Conservation (phyloP, 2,888 invertebrate species). For the Macaria notata region DNA sequence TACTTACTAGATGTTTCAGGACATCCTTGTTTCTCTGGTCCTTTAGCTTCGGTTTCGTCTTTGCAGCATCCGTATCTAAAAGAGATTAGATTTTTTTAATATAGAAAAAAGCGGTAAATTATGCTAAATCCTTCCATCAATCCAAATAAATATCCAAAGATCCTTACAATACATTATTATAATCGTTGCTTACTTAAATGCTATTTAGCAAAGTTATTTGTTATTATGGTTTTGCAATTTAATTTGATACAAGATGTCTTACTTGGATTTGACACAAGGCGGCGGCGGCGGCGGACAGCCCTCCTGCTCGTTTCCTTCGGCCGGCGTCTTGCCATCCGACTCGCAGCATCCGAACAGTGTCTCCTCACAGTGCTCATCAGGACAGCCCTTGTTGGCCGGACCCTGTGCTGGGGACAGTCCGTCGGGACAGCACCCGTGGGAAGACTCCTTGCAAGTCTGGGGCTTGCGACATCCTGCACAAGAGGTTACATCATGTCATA, state of each 20-base stretch:
- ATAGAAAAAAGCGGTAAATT: background rate
- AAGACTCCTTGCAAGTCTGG: constrained; percentile 88
- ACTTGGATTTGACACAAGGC: constrained; percentile 82
- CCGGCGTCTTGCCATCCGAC: constrained; percentile 87
- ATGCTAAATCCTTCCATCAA: too few species aligned
- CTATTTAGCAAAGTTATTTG: too few species aligned
- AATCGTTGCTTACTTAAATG: too few species aligned
- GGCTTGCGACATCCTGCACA: constrained; percentile 85
- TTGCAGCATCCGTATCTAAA: constrained; percentile 87
- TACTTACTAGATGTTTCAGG: constrained; percentile 57
- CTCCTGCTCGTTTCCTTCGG: constrained; percentile 91
- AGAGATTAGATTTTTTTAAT: constrained; percentile 3
- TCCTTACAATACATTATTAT: too few species aligned
- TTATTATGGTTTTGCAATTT: too few species aligned
- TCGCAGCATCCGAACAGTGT: constrained; percentile 93
- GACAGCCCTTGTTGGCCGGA: constrained; percentile 88
- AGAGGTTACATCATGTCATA: too few species aligned
- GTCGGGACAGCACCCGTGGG: constrained; percentile 92
- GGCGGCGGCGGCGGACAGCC: constrained; percentile 90
- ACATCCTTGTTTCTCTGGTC: constrained; percentile 81
- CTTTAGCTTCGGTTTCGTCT: constrained; percentile 85
- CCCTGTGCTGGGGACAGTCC: constrained; percentile 90
- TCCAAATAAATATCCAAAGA: too few species aligned
- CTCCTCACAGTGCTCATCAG: constrained; percentile 86
- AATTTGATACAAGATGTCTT: constrained; percentile 23